These are phyloP conservation scores for Poeciliopsis retropinna DNA, from an alignment of 2,113 vertebrate genomes.

Conservation along the genomic window DNA sequence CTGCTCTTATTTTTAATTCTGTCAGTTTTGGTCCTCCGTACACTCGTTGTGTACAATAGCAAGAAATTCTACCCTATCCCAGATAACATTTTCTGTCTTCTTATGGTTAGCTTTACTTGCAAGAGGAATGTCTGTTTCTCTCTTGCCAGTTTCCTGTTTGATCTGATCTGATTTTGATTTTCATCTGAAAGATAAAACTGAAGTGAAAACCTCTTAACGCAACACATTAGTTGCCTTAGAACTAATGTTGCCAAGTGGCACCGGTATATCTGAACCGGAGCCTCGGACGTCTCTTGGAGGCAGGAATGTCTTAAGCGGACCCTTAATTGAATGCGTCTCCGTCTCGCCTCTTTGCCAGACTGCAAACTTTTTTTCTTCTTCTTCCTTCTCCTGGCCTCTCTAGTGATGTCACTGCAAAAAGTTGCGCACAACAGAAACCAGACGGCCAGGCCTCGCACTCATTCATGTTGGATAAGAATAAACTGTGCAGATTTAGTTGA, in stretches of 20 bases:
- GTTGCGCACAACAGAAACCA: conserved; percentile 4
- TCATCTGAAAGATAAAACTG: not conserved
- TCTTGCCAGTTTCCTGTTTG: not conserved
- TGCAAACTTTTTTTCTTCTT: conserved; percentile 40
- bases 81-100: not conserved
- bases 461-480: conserved; percentile 32
- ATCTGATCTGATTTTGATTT: not conserved
- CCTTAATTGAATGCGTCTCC: conserved; percentile 42
- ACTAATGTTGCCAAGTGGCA: not conserved
- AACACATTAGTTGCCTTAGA: not conserved
- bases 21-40: too few species aligned
- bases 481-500: conserved; percentile 34
- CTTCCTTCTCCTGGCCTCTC: conserved; percentile 41
- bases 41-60: not conserved
- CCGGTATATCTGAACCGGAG: conserved; percentile 8
- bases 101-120: not conserved
- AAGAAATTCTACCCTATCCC: not conserved
- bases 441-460: conserved; percentile 1
- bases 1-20: too few species aligned
- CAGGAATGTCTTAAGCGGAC: conserved; percentile 36
- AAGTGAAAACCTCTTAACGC: not conserved
- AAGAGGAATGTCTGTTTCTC: not conserved
- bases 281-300: conserved; percentile 5
- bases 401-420: conserved; percentile 49
- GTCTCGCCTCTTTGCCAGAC: conserved; percentile 24